Evolutionary conservation across 2,888 invertebrate species (phyloP), one percentile per base, ranked within the genome.

Genomic region (Sthenelais limicola): DNA sequence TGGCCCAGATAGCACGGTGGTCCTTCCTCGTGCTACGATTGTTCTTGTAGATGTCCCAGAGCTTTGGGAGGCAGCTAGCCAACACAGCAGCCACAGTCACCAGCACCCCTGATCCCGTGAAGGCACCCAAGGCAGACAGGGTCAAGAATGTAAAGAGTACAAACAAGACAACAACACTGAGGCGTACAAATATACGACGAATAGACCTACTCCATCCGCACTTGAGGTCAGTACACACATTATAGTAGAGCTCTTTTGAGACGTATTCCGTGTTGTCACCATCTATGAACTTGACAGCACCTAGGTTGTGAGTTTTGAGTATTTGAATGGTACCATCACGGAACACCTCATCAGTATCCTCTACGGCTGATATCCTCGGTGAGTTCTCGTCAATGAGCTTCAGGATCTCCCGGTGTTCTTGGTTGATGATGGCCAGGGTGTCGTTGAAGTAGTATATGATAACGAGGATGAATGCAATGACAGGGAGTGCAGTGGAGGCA

Each of bases 241-340:
- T 76, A 74, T 80, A 79, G 70, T 80, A 80, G 18, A 80, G 69
- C 51, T 80, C 80, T 58, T 80, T 80, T 0, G 79, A 78, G 15
- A 80, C 80, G 48, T 78, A 80, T 68, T 80, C 80, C 24, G 76
- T 77, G 67, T 75, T 78, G 72, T 80, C 80, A 30, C 80, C 77
- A 66, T 80, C 80, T 30, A 80, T 79, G 68, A 80, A 80, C 73
- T 80, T 80, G 33, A 80, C 80, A 33, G 80, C 79, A 32, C 80
- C 80, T 21, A 80, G 73, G 48, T 79, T 80, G 73, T 80, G 80
- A 12, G 77, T 72, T 68, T 77, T 79, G 24, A 80, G 72, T 47
- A 80, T 76, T 73, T 77, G 77, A 28, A 76, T 66, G 30, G 58
- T 66, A 18, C 74, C 74, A 35, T 71, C 77, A 9, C 74, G 68